Base-by-base conservation (phyloP, 2,797 vertebrate species). In the Rhinella marina region DNA sequence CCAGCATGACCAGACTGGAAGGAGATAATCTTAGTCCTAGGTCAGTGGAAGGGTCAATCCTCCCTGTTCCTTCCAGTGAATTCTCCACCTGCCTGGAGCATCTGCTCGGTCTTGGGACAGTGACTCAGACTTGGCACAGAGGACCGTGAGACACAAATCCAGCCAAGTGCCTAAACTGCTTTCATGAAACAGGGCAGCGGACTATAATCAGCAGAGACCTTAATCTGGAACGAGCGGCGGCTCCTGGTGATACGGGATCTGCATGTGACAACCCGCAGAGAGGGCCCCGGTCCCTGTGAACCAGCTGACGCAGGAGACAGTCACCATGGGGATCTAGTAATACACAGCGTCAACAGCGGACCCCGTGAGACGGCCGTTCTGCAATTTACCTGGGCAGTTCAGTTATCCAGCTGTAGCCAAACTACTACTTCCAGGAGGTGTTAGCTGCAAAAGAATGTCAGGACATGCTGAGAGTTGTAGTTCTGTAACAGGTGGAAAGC, bases 101-200 rank as follows among this genome's bases (percentile, higher is more conserved):
- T 52, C 4, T 21, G 11, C 59, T 25, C 9, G 7, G 21, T 66
- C 27, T 61, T 21, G 27, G 16, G 75, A 50, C 10, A 16, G 87
- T 81, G 82, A 81, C 64, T 85, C 77, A 81, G 82, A 88, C 68
- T 88, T 88, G 83, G 87, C 82, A 85, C 8, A 5, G 57, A 41
- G 5, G 7, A 83, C 56, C 76, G 82, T 84, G 66, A 88, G 82
- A 88, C 64, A 57, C n/a, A 81, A 72, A 59, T 25, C 19, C 82
- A 23, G 81, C 81, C 50, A 50, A 68, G 52, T 32, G 48, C 70
- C 48, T 79, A 27, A 52, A 62, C 73, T 10, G 23, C 50, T 27
- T 50, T n/a, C 32, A 86, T 41, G 48, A 86, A 54, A 27, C 52
- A 86, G 54, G 27, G 54, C 41, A 59, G 64, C 23, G 25, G 17